A percentile compares a stretch with the other conserved stretches of the same genome.
Conservation (phyloP, 2,888 invertebrate species). For the Tenthredo notha region DNA sequence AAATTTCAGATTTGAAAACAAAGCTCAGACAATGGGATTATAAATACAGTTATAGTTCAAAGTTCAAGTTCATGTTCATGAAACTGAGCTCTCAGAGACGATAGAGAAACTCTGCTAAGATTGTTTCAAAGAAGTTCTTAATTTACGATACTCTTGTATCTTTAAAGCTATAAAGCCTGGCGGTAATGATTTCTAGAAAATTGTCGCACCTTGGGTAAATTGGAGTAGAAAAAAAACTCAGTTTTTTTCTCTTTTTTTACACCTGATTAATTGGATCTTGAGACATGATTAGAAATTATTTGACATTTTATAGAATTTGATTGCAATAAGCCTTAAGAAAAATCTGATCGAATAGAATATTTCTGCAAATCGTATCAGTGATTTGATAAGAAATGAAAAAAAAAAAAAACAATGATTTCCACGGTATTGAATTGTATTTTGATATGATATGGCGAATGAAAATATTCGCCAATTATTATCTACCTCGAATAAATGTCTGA, state of each 20-base stretch:
- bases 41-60: conserved; percentile 8
- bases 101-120: background rate
- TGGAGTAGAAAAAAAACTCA: background rate
- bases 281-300: background rate
- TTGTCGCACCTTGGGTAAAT: background rate
- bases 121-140: conserved; percentile 19
- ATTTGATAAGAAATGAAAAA: too few relatives aligned
- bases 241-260: too few relatives aligned
- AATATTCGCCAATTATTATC: background rate
- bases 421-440: background rate
- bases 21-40: conserved; percentile 36
- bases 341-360: too few relatives aligned
- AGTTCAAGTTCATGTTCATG: conserved; percentile 48
- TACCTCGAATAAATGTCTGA: background rate
- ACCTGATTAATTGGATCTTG: background rate
- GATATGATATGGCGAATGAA: background rate
- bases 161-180: background rate
- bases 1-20: conserved; percentile 19
- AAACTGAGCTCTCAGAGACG: background rate
- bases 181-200: background rate
- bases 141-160: background rate
- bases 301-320: background rate
- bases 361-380: too few relatives aligned
- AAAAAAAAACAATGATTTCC: too few relatives aligned
- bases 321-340: too few relatives aligned